These are phyloP conservation scores for Atta colombica DNA, from an alignment of 1,140 invertebrate genomes.

Conservation along the genomic window DNA sequence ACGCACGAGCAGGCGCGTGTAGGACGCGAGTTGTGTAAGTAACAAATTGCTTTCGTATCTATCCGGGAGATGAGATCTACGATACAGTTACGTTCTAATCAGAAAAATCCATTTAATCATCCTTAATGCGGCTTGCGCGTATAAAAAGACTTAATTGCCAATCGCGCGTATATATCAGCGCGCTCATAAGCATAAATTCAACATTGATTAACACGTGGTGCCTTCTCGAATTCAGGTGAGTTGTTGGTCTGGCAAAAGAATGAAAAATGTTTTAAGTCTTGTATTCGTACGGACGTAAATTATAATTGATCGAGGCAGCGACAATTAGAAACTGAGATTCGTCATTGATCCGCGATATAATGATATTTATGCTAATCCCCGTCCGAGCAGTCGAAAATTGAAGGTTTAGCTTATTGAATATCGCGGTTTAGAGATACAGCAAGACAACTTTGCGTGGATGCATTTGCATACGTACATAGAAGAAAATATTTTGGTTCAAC, in stretches of 20 bases:
- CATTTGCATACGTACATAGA: conserved; percentile 11
- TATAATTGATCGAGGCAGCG: conserved; percentile 44
- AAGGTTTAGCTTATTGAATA: conserved; percentile 25
- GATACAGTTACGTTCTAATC: conserved; percentile 37
- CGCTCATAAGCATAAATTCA: conserved; percentile 53
- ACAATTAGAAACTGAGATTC: conserved; percentile 19
- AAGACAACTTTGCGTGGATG: neutral
- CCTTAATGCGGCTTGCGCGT: conserved; percentile 7
- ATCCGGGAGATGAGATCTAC: conserved; percentile 11
- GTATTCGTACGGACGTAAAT: conserved; percentile 43
- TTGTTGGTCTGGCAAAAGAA: conserved; percentile 3
- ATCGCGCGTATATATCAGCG: conserved; percentile 1
- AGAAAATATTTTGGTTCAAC: too few relatives aligned
- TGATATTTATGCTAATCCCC: conserved; percentile 40
- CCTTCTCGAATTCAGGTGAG: conserved; percentile 16
- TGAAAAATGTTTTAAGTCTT: neutral
- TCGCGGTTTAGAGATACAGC: conserved; percentile 15
- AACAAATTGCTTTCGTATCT: conserved; percentile 36
- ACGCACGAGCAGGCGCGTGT: neutral
- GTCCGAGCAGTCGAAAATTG: neutral
- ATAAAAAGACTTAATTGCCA: conserved; percentile 38
- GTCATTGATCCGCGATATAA: conserved; percentile 26
- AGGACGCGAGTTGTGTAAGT: conserved; percentile 33
- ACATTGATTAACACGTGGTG: conserved; percentile 33
- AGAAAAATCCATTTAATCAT: conserved; percentile 20